Evolutionary conservation across 2,888 invertebrate species (phyloP), one percentile per base, ranked within the genome.

Genomic region (Torymus tubicola): DNA sequence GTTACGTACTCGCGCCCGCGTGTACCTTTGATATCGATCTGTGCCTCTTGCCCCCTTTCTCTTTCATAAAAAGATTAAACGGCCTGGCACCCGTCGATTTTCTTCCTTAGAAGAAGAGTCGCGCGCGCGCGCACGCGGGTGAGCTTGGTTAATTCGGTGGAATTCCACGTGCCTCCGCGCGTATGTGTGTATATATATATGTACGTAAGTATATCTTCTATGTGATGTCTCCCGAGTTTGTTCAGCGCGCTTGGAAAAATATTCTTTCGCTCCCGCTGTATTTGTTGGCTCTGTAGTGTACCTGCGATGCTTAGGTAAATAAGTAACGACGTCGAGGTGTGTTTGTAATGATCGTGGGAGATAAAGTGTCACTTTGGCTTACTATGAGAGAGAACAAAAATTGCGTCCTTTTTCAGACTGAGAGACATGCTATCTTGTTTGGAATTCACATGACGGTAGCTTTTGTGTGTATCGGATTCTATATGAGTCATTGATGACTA

Each of bases 1-100:
- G 42, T 42, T 42, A 42, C 42, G 8, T 42, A 42, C 42, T 8
- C 42, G 42, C 42, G 8, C 42, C 8, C 42, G 42, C 8, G 10
- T 8, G 5, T 8, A 31, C 13, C 64, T 42, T 69, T 76, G 82
- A 82, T 82, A 82, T 82, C 80, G 80, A 82, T 82, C 82, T 8
- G 42, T 42, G 42, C 42, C 42, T 42, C 42, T 42, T 42, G 42
- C 42, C 42, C 42, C 42, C 42, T 70, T 61, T 63, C 61, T 67
- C 42, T 60, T 78, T 74, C 64, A 42, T 21, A 31, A 42, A 60
- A 18, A 70, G 81, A 81, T 73, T 73, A 74, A 68, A 65, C 58
- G 24, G 53, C 11, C 21, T 31, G 42, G 57, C 16, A 14, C 52
- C 11, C 61, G n/a, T 13, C n/a, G 55, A 13, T n/a, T 24, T 13